Conservation (phyloP, 2,888 invertebrate genomes). For the Aethes cnicana region DNA sequence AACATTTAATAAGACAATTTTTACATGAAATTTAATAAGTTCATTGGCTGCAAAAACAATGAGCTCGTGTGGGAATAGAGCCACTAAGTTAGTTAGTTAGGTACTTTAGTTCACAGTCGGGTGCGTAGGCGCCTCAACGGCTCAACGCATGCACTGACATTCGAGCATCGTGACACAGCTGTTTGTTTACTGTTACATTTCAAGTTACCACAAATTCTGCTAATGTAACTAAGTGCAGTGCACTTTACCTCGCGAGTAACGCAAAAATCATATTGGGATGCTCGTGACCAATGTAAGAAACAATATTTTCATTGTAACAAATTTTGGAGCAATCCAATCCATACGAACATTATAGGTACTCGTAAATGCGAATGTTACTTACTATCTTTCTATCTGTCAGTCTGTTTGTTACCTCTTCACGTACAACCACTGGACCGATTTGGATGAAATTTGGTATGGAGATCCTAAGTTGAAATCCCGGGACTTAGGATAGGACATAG, state of each 20-base stretch:
- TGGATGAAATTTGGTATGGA: too few species aligned
- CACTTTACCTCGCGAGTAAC: neutral
- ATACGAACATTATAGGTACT: too few species aligned
- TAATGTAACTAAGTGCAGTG: neutral
- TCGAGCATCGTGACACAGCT: conserved; percentile 22
- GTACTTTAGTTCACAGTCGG: conserved; percentile 41
- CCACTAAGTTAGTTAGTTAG: conserved; percentile 9
- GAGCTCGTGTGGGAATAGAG: conserved; percentile 16
- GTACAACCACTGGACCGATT: too few species aligned
- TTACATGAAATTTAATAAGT: conserved; percentile 13
- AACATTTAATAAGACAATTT: neutral
- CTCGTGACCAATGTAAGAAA: too few species aligned
- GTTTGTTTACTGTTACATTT: conserved; percentile 16
- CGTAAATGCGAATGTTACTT: too few species aligned
- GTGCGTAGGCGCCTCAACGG: conserved; percentile 51
- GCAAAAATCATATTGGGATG: too few species aligned
- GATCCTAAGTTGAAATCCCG: too few species aligned
- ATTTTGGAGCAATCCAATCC: too few species aligned
- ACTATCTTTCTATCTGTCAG: too few species aligned
- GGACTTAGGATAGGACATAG: too few species aligned
- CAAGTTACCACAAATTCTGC: conserved; percentile 2
- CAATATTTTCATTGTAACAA: too few species aligned
- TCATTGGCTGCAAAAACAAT: conserved; percentile 20
- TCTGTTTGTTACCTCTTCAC: too few species aligned
- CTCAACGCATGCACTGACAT: conserved; percentile 1